Base-by-base conservation (phyloP, 2,113 vertebrate genomes). In the Caretta caretta region DNA sequence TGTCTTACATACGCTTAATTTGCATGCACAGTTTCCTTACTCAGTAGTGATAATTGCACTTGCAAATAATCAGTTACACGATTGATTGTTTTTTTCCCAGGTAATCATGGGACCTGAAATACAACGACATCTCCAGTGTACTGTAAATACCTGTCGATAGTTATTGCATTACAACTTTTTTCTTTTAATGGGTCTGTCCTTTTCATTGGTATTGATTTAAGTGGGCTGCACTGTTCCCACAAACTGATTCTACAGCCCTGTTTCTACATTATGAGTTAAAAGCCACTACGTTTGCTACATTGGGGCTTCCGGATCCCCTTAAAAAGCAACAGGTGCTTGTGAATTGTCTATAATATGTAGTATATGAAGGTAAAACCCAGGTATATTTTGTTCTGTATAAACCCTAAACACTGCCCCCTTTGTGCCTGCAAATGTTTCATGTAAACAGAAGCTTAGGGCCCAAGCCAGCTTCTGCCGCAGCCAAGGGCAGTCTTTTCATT, bases 401-500 rank as follows among this genome's bases (percentile, higher is more conserved):
- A 79, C 31, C 83, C 75, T 24, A 10, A 88, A 75, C 16, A n/a
- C 12, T 57, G 19, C 91, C 19, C 54, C 88, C 13, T 96, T 94
- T 92, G 81, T 91, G 42, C 91, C 8, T 19, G 96, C 83, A 85
- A 93, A 88, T 79, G 50, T 92, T 96, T 90, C 51, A 56, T 90
- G 65, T 93, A 90, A 94, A 87, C 81, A 95, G 92, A 94, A 94
- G 79, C 95, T 93, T 96, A 92, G 75, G 78, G 93, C 87, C 93
- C 90, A 85, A 50, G 90, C 84, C 94, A 54, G 90, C 96, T 96
- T 38, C 81, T 46, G 92, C 72, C 95, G 95, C 96, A 97, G 94
- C 96, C 92, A 96, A 95, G 93, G 92, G 92, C 35, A 97, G 97
- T 81, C 82, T 97, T 97, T 91, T 75, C 86, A 90, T 97, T 90